phyloP scores from a whole-genome alignment of 2,113 vertebrate species.

The Origma solitaria region DNA sequence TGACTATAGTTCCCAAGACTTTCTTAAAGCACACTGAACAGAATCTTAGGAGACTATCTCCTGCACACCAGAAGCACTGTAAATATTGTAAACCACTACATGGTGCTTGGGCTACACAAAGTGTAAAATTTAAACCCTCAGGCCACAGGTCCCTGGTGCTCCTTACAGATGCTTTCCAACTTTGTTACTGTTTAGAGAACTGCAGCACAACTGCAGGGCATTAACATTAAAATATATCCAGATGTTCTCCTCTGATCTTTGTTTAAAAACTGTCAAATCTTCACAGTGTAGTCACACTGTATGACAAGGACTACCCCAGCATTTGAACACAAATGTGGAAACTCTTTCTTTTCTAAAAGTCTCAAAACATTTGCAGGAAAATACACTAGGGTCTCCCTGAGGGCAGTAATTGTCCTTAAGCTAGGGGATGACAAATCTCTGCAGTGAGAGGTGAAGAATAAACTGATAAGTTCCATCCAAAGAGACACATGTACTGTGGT shows the following conservation, averaged over 20 bases:
- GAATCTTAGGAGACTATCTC: neutral
- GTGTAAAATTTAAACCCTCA: neutral
- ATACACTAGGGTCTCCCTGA: neutral
- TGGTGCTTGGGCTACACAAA: neutral
- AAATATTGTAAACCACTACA: neutral
- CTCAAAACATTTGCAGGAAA: neutral
- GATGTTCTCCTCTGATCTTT: neutral
- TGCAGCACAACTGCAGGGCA: neutral
- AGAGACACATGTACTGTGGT: accelerated
- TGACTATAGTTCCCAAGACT: neutral
- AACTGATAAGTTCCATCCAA: neutral
- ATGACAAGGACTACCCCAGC: neutral
- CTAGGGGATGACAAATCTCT: neutral
- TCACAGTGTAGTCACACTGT: neutral
- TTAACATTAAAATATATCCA: neutral
- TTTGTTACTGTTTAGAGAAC: neutral
- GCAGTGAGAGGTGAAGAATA: neutral
- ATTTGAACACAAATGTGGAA: neutral
- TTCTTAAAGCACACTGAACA: neutral
- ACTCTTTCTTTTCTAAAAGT: neutral
- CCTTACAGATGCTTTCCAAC: neutral
- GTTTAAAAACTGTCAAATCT: neutral
- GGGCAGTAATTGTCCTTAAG: neutral
- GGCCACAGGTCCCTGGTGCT: neutral
- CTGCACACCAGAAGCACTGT: neutral